Percentiles rank a stretch among this genome's conserved stretches.
Evolutionary conservation across 2,888 invertebrate genomes (phyloP).

Genomic region (Pharmacophagus antenor): DNA sequence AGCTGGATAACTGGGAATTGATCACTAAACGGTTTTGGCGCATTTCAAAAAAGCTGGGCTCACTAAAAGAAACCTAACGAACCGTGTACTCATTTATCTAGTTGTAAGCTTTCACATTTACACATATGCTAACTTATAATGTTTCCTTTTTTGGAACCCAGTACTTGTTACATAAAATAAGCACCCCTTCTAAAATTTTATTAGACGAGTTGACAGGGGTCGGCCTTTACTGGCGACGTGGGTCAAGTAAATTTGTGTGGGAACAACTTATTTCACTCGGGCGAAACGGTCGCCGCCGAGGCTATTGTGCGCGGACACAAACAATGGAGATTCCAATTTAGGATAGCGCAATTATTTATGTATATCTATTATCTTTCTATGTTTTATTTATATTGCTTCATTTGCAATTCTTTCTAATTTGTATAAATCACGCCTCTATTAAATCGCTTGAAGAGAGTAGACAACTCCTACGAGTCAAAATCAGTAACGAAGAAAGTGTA

Average conservation of each 20-base stretch:
- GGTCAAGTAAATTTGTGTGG: conserved; percentile 30
- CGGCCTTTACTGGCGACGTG: conserved; percentile 22
- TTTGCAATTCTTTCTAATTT: conserved; percentile 21
- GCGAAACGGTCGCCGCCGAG: conserved; percentile 3
- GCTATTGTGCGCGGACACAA: conserved; percentile 19
- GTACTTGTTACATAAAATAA: conserved; percentile 5
- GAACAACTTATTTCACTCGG: conserved; percentile 30
- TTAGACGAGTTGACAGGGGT: conserved; percentile 24
- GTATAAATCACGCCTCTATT: conserved; percentile 5
- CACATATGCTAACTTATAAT: too few species aligned
- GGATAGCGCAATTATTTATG: conserved; percentile 21
- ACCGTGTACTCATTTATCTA: too few species aligned
- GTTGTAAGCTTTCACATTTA: too few species aligned
- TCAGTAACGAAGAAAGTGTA: too few species aligned
- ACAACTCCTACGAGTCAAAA: background rate
- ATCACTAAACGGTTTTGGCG: too few species aligned
- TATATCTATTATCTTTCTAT: conserved; percentile 12
- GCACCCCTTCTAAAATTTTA: conserved; percentile 18
- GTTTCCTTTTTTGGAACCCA: background rate
- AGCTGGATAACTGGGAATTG: too few species aligned
- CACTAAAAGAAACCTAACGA: too few species aligned
- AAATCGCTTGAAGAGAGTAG: background rate
- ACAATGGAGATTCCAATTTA: conserved; percentile 28
- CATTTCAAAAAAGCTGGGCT: too few species aligned
- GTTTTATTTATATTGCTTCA: conserved; percentile 12